phyloP scores from a whole-genome alignment of 2,888 invertebrate species.

The Adelphocoris suturalis region DNA sequence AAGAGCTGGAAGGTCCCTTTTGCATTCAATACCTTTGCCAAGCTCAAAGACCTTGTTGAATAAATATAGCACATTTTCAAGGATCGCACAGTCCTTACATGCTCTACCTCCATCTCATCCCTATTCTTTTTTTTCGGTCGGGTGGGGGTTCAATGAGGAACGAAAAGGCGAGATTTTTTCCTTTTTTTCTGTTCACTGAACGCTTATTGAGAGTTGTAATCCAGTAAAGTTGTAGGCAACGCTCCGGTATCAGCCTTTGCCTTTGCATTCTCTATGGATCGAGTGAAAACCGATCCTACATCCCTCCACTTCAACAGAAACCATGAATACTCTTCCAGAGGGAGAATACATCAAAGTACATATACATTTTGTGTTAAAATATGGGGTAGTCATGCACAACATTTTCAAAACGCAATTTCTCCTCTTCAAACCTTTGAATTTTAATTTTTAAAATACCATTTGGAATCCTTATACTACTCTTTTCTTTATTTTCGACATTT shows the following conservation, averaged over 20 bases:
- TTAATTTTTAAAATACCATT: no score
- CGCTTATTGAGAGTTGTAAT: conserved; percentile 17
- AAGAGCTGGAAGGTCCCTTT: conserved; percentile 46
- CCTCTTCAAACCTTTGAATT: no score
- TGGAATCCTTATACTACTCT: no score
- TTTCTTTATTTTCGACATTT: no score
- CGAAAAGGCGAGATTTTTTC: conserved; percentile 39
- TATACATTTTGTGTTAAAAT: no score
- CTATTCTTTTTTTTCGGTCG: conserved; percentile 48
- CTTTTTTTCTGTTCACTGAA: not conserved
- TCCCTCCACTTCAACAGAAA: not conserved
- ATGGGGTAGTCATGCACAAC: no score
- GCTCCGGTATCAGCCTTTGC: conserved; percentile 4
- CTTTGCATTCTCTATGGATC: not conserved
- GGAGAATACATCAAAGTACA: no score
- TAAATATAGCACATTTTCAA: conserved; percentile 66
- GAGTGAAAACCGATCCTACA: not conserved
- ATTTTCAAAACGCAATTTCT: no score
- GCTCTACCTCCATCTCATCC: conserved; percentile 46
- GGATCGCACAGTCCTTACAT: conserved; percentile 59
- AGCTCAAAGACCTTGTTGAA: conserved; percentile 67
- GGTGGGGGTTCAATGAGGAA: conserved; percentile 25
- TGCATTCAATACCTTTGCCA: conserved; percentile 63
- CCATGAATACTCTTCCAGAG: no score
- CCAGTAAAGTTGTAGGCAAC: conserved; percentile 22